phyloP scores from a whole-genome alignment of 2,888 invertebrate genomes.

The Spilosoma lubricipeda region DNA sequence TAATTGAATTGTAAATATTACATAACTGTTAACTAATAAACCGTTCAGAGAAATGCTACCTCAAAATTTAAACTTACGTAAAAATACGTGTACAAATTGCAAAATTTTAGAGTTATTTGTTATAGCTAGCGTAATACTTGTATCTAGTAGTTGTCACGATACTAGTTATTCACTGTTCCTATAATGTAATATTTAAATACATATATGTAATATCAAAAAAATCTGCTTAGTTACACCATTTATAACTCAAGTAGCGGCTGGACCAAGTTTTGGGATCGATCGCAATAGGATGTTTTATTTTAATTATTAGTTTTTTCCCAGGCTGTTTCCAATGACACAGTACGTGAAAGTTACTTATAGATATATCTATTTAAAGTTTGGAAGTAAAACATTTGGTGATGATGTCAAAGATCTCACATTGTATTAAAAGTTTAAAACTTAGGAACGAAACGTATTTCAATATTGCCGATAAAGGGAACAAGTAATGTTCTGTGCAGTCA shows the following conservation, averaged over 20 bases:
- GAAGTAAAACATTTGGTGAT: neutral
- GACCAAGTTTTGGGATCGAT: too few species aligned
- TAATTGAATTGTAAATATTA: neutral
- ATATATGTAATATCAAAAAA: too few species aligned
- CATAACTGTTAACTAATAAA: neutral
- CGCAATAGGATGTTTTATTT: too few species aligned
- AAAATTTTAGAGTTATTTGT: neutral
- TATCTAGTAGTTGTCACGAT: neutral
- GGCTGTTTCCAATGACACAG: too few species aligned
- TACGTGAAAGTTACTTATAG: neutral
- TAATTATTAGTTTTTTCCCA: too few species aligned
- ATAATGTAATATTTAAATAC: too few species aligned
- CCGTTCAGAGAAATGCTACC: neutral
- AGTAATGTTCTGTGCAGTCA: too few species aligned
- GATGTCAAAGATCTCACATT: neutral
- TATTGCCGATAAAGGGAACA: neutral
- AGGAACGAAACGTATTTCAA: neutral
- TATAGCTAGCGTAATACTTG: neutral
- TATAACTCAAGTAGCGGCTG: too few species aligned
- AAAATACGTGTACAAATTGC: conserved; percentile 5
- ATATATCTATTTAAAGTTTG: neutral
- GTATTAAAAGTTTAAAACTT: neutral
- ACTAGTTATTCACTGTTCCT: neutral
- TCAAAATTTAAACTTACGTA: neutral
- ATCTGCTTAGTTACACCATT: too few species aligned